Percentiles rank a stretch among this genome's conserved stretches.
Conservation (phyloP, 1,140 invertebrate genomes). For the Neocloeon triangulifer region DNA sequence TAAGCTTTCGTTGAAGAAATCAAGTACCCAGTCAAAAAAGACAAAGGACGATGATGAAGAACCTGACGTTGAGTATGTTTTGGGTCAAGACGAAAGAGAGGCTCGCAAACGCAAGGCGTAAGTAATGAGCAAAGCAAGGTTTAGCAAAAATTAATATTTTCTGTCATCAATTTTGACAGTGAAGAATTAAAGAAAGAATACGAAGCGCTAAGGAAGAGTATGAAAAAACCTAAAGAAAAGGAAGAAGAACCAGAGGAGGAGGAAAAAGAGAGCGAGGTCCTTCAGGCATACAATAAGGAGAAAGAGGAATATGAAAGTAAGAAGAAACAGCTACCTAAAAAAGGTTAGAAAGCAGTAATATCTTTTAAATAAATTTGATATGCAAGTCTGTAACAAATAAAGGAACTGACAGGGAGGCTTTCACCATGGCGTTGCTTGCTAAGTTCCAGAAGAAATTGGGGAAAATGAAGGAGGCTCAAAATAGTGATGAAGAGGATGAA, state of each 20-base stretch:
- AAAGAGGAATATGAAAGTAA: conserved; percentile 53
- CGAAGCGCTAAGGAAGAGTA: conserved; percentile 41
- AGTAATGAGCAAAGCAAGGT: no score
- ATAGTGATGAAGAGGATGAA: conserved; percentile 15
- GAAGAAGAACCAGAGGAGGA: conserved; percentile 17
- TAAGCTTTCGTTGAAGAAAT: conserved; percentile 22
- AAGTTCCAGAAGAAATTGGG: conserved; percentile 65
- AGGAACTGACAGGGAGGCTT: conserved; percentile 28
- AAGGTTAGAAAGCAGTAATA: conserved; percentile 35
- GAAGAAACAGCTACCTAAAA: conserved; percentile 38
- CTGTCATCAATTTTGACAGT: conserved; percentile 31
- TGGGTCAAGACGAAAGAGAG: conserved; percentile 39
- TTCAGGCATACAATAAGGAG: conserved; percentile 49
- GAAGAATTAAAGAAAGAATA: conserved; percentile 57
- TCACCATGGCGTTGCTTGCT: conserved; percentile 51
- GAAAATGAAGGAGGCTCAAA: conserved; percentile 31
- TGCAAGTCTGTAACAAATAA: conserved; percentile 1
- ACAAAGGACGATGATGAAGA: conserved; percentile 19
- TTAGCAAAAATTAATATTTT: conserved; percentile 11
- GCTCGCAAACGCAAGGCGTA: conserved; percentile 43
- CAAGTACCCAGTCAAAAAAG: conserved; percentile 22
- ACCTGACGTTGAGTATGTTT: conserved; percentile 39
- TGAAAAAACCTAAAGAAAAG: conserved; percentile 20
- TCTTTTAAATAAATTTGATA: no score
- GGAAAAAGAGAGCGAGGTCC: conserved; percentile 29